Evolutionary conservation across 2,888 invertebrate species (phyloP), one percentile per base, ranked within the genome.

Genomic region (Lepidochrysops patricia): DNA sequence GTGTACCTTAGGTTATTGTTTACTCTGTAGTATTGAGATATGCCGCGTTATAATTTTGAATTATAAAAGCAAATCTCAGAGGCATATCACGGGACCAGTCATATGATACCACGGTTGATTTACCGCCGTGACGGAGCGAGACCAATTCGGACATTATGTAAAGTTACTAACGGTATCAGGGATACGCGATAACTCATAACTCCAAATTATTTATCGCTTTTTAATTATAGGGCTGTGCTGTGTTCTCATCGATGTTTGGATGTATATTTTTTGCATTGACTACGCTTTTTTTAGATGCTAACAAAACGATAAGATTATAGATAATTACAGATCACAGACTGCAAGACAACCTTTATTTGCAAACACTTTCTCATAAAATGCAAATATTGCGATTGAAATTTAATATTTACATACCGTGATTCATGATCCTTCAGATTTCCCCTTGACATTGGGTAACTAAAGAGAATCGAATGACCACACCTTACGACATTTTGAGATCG

Each of bases 131-230:
- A 81, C 83, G 72, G 76, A 82, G 70, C 72, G 74, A 79, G 80
- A 84, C 74, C 80, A 79, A 84, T 82, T 75, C 63, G 70, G 68
- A 67, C 70, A 79, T 80, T 78, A 79, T 72, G 72, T 71, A 74
- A 75, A 79, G 74, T 74, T 77, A 80, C 76, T 83, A 85, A 84
- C 84, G 80, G 84, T 76, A 79, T 74, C 67, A 63, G 58, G 57
- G 52, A 60, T 60, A 54, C 69, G 66, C 62, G 63, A 67, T 66
- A 69, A 66, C 70, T 54, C 74, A 72, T 72, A 73, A 77, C 67
- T 76, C 73, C 78, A 72, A 73, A 68, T 70, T 73, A 79, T 79
- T 79, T 78, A 79, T 77, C 62, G 66, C 29, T 54, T 54, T 54
- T 15, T 32, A 32, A 54, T 32, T 54, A 19, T 54, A 54, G 54